Evolutionary conservation across 1,140 invertebrate genomes (phyloP), one percentile per base, ranked within the genome.

Genomic region (Acromyrmex charruanus): DNA sequence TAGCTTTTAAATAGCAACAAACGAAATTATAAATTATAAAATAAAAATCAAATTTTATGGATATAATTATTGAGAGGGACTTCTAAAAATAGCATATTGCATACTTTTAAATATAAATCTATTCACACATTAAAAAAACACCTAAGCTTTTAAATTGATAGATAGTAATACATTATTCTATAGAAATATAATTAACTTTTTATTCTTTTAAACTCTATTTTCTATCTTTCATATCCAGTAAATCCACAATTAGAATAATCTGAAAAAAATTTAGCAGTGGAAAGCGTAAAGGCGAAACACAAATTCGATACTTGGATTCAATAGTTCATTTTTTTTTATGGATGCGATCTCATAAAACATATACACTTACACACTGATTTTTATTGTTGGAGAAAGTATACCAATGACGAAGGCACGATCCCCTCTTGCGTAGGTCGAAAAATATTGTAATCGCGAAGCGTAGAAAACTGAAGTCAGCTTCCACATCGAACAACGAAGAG

Each of bases 361-460:
- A 2, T 18, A 39, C 28, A 87, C 51, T 35, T 10, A 31, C 7
- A 65, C 63, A 35, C n/a, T 39, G 87, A 85, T 58, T 88, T 88
- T 77, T 59, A 88, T 28, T 39, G 49, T n/a, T 12, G 35, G 59
- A 49, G 28, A 69, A 75, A 35, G 53, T 39, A 58, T n/a, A 31
- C 31, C 31, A 81, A 55, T 9, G 53, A 65, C 35, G 49, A 31
- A 53, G 14, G 21, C 28, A 71, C 65, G 18, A 63, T 87, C 6
- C 16, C 72, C 12, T 51, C 21, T 74, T 65, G 58, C n/a, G 59
- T 65, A 77, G 21, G 31, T 63, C 25, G 79, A 59, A 49, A 65
- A 65, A 84, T 74, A 68, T 87, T 87, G 74, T 21, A 21, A 68
- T 21, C 14, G 18, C 14, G 18, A 31, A 31, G n/a, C 28, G 75